Base-by-base conservation (phyloP, 2,797 vertebrate genomes). In the Catostomus latipinnis region DNA sequence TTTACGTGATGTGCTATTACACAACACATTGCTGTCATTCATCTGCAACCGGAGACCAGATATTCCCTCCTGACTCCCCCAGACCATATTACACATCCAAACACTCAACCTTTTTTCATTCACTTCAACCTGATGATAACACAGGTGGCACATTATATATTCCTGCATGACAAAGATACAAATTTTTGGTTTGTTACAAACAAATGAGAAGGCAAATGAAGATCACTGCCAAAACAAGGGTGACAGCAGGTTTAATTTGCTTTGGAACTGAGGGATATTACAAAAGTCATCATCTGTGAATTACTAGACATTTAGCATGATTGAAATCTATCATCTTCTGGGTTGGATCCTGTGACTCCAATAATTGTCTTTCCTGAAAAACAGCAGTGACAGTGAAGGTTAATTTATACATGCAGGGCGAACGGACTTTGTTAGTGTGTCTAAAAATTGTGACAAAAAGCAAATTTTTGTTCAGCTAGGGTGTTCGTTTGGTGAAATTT, bases 1-100 rank as follows among this genome's bases (percentile, higher is more conserved):
- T 76, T 92, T 91, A 91, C 22, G 63, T 91, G 91, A 92, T 85
- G 81, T 50, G 67, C 22, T 68, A 74, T 93, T 92, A 92, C 84
- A 87, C 87, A 93, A 93, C 87, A 82, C 80, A 6, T 2, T 74
- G 74, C 82, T 22, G 58, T 72, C n/a, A 70, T 9, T 12, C 66
- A 85, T 74, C 54, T 62, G 71, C 69, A 9, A 61, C 46, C 52
- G 6, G 52, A 48, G 54, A 74, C 71, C 52, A 85, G 76, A 82
- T 76, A n/a, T 71, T 60, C 57, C 82, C 57, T 85, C 82, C 49
- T 60, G 74, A n/a, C 60, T 50, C 45, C 65, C 74, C 10, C 67
- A 34, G 4, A 81, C 52, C 8, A 13, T 8, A 71, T 11, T 56
- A 65, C 22, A 34, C 45, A 76, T 14, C 48, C 45, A 8, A 76